phyloP scores from a whole-genome alignment of 2,797 vertebrate genomes.

The Syngnathus acus region DNA sequence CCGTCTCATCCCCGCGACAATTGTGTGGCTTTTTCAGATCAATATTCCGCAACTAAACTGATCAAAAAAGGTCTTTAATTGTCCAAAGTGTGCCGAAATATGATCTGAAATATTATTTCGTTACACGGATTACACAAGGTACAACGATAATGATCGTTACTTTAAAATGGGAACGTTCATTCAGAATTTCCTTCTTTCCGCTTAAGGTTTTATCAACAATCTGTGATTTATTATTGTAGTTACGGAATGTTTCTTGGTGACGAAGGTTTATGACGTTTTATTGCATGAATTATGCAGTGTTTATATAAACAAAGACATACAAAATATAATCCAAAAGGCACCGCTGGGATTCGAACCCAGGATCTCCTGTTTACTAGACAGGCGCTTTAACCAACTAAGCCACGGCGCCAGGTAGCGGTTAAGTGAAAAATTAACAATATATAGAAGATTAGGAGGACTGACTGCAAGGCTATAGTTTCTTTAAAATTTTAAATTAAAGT shows the following conservation, averaged over 20 bases:
- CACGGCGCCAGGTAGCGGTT: slow-evolving; percentile 41
- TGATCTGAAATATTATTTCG: background rate
- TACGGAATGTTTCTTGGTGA: too few species aligned
- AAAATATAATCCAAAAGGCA: slow-evolving; percentile 39
- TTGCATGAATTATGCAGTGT: background rate
- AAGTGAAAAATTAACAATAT: accelerated
- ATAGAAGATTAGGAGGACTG: too few species aligned
- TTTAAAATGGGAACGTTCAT: background rate
- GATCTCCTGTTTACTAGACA: slow-evolving; percentile 71
- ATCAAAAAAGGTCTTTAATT: background rate
- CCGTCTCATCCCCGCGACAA: background rate
- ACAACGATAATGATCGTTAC: background rate
- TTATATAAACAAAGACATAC: background rate
- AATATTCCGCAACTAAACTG: background rate
- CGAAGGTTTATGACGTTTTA: background rate
- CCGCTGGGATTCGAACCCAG: slow-evolving; percentile 69
- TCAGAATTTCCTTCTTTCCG: background rate
- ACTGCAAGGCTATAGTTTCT: too few species aligned
- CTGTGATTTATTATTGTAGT: background rate
- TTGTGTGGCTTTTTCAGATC: background rate
- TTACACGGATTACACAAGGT: background rate
- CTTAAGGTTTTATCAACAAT: background rate
- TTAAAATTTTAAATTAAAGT: too few species aligned
- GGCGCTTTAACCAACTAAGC: slow-evolving; percentile 69
- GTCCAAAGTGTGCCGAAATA: background rate